phyloP scores from a whole-genome alignment of 2,113 vertebrate genomes.

The Aegotheles bennettii region DNA sequence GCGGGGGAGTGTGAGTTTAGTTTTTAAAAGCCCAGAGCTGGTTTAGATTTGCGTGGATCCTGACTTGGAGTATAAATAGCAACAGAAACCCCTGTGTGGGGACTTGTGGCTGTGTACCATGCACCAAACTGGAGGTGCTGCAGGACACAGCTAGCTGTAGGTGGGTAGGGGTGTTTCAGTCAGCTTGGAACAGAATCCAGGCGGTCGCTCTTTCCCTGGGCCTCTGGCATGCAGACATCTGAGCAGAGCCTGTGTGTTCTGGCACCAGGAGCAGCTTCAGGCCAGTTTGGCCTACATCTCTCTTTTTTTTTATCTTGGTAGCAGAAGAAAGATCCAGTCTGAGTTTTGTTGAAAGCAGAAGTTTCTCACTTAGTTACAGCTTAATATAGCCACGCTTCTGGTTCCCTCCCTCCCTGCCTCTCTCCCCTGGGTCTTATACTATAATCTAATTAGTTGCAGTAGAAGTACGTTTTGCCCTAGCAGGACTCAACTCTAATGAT shows the following conservation, averaged over 20 bases:
- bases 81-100: background rate
- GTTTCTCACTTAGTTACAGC: background rate
- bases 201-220: background rate
- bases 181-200: background rate
- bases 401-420: background rate
- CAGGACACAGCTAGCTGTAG: background rate
- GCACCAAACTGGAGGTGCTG: background rate
- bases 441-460: background rate
- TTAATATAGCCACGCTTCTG: background rate
- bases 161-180: background rate
- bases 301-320: background rate
- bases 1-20: fast-evolving
- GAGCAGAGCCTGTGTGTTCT: background rate
- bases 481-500: background rate
- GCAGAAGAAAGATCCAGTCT: background rate
- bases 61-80: background rate
- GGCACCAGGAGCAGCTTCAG: background rate
- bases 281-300: background rate
- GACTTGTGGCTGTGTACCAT: fast-evolving
- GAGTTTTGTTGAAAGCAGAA: background rate
- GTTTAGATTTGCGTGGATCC: background rate
- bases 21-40: background rate
- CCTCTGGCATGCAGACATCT: background rate
- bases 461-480: background rate
- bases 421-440: background rate